Evolutionary conservation across 1,140 invertebrate species (phyloP), one percentile per base, ranked within the genome.

Genomic region (Drosophila sturtevanti): DNA sequence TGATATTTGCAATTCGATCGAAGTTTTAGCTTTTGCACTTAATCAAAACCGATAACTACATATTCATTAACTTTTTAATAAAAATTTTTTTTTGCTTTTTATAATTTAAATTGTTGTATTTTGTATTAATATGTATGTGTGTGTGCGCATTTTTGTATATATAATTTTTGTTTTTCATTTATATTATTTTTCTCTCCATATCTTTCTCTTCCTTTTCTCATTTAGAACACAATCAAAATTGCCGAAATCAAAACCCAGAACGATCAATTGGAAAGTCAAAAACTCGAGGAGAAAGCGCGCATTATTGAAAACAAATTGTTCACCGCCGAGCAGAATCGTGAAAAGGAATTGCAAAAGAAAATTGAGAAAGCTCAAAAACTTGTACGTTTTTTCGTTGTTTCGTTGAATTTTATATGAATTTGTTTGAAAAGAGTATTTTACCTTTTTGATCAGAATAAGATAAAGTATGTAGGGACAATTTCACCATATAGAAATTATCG

Each of bases 271-370:
- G 93, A 94, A 79, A 93, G 93, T 66, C 94, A 93, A 79, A 95
- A 94, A 89, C 94, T 94, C 78, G 93, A 94, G 81, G 95, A 95
- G 91, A 94, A 94, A 67, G 93, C 94, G 41, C 94, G 94, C 79
- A 94, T 96, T 90, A 94, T 96, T 79, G 95, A 95, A 92, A 94
- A 93, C 81, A 96, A 96, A 93, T 93, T 96, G 67, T 94, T 93
- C 67, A 93, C 94, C 69, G 96, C 96, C 64, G 95, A 96, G 92
- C 93, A 94, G 81, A 97, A 97, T 89, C 93, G 96, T 56, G 95
- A 96, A 91, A 95, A 95, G 90, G 95, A 96, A 91, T 94, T 97
- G 62, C 95, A 96, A 92, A 95, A 95, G 92, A 96, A 95, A 93
- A 92, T 96, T 84, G 96, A 96, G 89, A 94, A 94, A 90, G 94